These are phyloP conservation scores for Ganaspis brasiliensis DNA, from an alignment of 2,888 invertebrate genomes.

Conservation along the genomic window DNA sequence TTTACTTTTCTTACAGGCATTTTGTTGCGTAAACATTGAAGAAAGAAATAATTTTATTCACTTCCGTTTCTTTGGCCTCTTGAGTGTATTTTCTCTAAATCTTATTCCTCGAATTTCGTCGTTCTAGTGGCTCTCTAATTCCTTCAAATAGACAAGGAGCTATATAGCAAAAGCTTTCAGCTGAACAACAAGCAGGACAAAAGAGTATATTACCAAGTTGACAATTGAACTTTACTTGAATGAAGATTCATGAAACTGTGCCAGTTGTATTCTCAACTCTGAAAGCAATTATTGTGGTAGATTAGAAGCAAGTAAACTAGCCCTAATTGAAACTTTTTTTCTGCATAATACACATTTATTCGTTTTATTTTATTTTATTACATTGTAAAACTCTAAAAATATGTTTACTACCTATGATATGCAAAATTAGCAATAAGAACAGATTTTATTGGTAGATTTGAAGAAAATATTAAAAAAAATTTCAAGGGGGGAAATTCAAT, in stretches of 20 bases:
- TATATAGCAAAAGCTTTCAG: background rate
- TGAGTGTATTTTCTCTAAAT: too few species aligned
- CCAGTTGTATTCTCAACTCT: background rate
- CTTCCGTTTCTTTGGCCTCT: too few species aligned
- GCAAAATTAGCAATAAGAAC: too few species aligned
- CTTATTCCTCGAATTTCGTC: background rate
- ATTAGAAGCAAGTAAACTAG: background rate
- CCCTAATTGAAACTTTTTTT: background rate
- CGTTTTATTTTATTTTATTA: conserved; percentile 1
- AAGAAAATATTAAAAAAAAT: too few species aligned
- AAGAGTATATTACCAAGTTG: background rate
- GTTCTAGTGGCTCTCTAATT: background rate
- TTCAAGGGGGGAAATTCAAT: too few species aligned
- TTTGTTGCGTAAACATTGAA: too few species aligned
- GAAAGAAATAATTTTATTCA: too few species aligned
- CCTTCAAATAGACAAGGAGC: background rate
- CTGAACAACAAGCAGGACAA: background rate
- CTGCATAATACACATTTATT: background rate
- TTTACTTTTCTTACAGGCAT: too few species aligned
- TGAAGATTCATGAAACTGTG: conserved; percentile 25
- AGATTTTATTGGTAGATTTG: too few species aligned
- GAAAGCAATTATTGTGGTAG: background rate
- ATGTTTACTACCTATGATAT: too few species aligned
- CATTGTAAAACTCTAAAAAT: background rate
- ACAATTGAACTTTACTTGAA: conserved; percentile 23